Evolutionary conservation across 35 echinoderm and acorn worm genomes (phyloP).

Genomic region (Hemicentrotus pulcherrimus): DNA sequence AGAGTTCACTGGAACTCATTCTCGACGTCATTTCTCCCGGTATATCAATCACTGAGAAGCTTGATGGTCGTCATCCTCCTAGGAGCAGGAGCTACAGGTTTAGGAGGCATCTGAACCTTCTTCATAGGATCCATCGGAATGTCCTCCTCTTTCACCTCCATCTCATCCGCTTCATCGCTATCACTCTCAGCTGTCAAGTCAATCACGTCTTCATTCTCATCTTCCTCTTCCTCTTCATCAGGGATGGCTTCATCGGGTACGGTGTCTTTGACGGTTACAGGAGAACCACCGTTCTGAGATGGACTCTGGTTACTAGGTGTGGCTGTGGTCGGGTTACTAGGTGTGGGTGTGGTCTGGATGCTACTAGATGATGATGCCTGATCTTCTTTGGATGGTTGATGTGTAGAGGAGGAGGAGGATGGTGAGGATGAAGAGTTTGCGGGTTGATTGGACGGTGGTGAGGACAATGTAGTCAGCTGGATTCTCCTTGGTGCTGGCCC

Average conservation of each 20-base stretch:
- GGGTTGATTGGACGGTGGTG: conserved; percentile 10
- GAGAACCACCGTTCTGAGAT: not conserved
- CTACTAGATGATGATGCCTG: not conserved
- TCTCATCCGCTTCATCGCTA: not conserved
- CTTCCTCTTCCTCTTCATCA: not conserved
- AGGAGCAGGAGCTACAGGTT: too few relatives aligned
- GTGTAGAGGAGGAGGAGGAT: conserved; percentile 26
- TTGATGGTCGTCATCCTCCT: conserved; percentile 24
- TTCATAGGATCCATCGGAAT: not conserved
- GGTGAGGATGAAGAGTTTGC: not conserved
- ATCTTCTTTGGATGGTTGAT: not conserved
- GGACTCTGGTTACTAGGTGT: not conserved
- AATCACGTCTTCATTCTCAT: conserved; percentile 3
- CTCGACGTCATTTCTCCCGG: not conserved
- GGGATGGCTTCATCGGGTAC: not conserved
- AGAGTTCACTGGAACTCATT: not conserved
- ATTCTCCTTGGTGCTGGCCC: conserved; percentile 57
- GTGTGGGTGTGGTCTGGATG: not conserved
- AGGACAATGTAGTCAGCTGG: conserved; percentile 57
- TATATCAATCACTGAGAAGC: not conserved
- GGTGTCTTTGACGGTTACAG: not conserved
- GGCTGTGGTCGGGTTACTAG: not conserved
- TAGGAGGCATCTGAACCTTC: not conserved
- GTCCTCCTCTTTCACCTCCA: conserved; percentile 13
- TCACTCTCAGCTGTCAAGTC: not conserved